Percentiles rank a stretch among this genome's conserved stretches.
These are phyloP conservation scores for Mastacembelus armatus DNA, from an alignment of 2,797 vertebrate species.

Conservation along the genomic window DNA sequence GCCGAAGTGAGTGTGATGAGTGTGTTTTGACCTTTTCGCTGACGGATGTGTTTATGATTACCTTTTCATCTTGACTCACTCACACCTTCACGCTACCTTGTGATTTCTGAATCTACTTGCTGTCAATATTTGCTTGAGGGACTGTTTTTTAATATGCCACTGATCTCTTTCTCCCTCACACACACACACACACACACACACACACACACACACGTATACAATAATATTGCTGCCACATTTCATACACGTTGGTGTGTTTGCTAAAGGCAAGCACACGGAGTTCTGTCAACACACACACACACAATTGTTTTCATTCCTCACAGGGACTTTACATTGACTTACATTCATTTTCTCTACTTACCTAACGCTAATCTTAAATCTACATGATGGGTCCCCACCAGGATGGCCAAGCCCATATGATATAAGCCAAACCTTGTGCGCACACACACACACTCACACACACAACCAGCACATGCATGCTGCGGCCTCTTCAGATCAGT, in stretches of 20 bases:
- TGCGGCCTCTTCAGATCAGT: slow-evolving; percentile 50
- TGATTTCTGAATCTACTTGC: slow-evolving; percentile 40
- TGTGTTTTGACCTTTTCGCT: slow-evolving; percentile 47
- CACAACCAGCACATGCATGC: slow-evolving; percentile 18
- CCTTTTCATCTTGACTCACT: slow-evolving; percentile 9
- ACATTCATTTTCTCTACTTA: no score
- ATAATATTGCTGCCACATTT: slow-evolving; percentile 17
- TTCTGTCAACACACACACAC: slow-evolving; percentile 42
- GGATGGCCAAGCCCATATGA: no score
- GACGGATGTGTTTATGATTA: slow-evolving; percentile 36
- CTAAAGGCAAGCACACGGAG: slow-evolving; percentile 43
- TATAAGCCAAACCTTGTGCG: no score
- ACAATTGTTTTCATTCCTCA: no score
- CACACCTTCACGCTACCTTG: slow-evolving; percentile 22
- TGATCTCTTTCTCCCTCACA: slow-evolving; percentile 28
- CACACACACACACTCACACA: slow-evolving; percentile 18
- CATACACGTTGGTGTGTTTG: slow-evolving; percentile 43
- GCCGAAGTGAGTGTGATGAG: slow-evolving; percentile 41
- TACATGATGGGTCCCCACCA: no score
- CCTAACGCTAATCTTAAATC: no score
- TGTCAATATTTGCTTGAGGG: slow-evolving; percentile 50
- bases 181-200: slow-evolving; percentile 41
- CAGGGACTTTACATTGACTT: no score
- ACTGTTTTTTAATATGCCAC: slow-evolving; percentile 54
- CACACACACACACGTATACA: slow-evolving; percentile 23